Evolutionary conservation across 2,797 vertebrate species (phyloP).

Genomic region (Poeciliopsis turneri): DNA sequence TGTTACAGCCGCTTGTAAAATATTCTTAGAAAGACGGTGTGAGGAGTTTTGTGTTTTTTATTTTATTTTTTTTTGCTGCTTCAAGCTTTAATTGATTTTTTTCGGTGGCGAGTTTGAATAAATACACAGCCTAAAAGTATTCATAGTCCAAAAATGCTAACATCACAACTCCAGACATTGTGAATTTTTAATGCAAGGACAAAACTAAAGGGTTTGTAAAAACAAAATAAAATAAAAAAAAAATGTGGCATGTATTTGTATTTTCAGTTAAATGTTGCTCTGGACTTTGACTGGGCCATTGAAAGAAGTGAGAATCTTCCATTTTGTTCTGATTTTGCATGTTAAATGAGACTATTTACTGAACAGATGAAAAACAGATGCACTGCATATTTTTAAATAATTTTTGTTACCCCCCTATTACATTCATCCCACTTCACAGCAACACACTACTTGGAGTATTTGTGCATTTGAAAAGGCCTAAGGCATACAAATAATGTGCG

Average conservation of each 20-base stretch:
- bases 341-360: background rate
- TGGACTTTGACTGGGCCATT: background rate
- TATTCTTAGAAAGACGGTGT: conserved; percentile 48
- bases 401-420: background rate
- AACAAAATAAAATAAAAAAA: background rate
- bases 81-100: conserved; percentile 33
- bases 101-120: conserved; percentile 7
- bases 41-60: background rate
- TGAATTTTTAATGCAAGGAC: background rate
- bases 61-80: background rate
- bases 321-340: no score
- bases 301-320: background rate
- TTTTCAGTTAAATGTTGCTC: background rate
- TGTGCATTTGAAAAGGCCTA: background rate
- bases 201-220: background rate
- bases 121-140: background rate
- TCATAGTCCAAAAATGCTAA: background rate
- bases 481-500: background rate
- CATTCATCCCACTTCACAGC: background rate
- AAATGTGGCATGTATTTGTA: background rate
- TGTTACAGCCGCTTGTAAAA: conserved; percentile 46
- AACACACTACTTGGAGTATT: background rate
- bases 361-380: background rate
- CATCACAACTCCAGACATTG: background rate
- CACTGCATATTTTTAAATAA: background rate